Base-by-base conservation (phyloP, 2,888 invertebrate genomes). In the Coelinius sp. region DNA sequence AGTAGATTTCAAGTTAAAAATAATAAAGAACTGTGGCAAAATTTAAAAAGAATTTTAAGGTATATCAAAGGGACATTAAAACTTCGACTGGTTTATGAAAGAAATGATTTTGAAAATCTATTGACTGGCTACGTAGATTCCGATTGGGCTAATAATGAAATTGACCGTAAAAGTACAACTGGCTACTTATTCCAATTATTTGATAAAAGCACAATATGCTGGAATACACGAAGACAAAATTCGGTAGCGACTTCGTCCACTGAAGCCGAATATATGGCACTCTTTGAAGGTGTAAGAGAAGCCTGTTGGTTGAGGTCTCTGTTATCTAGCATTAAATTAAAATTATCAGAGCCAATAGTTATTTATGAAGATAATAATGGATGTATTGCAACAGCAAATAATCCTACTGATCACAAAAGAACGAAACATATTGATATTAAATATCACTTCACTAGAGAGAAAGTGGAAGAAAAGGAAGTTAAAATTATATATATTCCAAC, bases 31-130 rank as follows among this genome's bases (percentile, higher is more conserved):
- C n/a, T 49, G 17, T 69, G 59, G 68, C 14, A 59, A 56, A 27
- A 22, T 53, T 49, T 73, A 59, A 69, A 73, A 56, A 62, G 73
- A 64, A 25, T 69, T 5, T 24, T 73, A n/a, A 65, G 69, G 35
- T 73, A 73, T 68, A 0, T 72, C n/a, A 65, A 73, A 17, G 63
- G 35, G 10, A 38, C 63, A 31, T 31, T 63, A n/a, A 20, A 65
- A 24, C n/a, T 65, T 3, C 38, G 44, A 44, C 65, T 70, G 22
- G 56, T 25, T 14, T 64, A 63, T 24, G 35, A 22, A 22, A 4
- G 24, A 52, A 35, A 59, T 44, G 35, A 68, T 22, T 68, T 38
- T 38, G 3, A 35, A 20, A n/a, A 59, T 44, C 24, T 62, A 17
- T 25, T 56, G 8, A 49, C 10, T 14, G 67, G 62, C 8, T 71